Evolutionary conservation across 1,140 invertebrate species (phyloP).

Genomic region (Cotesia chilonis): DNA sequence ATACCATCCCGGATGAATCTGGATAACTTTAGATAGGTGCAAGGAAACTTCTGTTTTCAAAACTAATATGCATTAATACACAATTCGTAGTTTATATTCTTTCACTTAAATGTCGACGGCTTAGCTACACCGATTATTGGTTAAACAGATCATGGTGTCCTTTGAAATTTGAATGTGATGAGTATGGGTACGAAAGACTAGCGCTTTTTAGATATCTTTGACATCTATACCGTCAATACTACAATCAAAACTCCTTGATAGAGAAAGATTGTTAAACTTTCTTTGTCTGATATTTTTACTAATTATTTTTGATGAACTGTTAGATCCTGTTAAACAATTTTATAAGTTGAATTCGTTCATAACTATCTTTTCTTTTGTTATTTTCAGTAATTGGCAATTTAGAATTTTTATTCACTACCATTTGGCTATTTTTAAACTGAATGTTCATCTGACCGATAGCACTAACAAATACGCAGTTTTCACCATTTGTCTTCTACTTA

Average conservation of each 20-base stretch:
- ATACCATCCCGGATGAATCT: conserved; percentile 53
- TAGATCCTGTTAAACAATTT: conserved; percentile 59
- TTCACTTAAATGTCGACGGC: conserved; percentile 61
- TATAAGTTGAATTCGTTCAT: conserved; percentile 71
- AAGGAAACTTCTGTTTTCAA: conserved; percentile 65
- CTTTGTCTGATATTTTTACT: conserved; percentile 66
- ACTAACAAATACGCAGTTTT: conserved; percentile 97
- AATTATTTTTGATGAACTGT: conserved; percentile 45
- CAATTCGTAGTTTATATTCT: conserved; percentile 61
- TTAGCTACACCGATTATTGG: conserved; percentile 62
- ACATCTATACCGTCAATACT: conserved; percentile 57
- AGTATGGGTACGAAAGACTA: conserved; percentile 53
- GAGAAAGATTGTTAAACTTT: conserved; percentile 70
- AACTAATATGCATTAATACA: conserved; percentile 60
- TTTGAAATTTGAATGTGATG: conserved; percentile 56
- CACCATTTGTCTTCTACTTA: conserved; percentile 92
- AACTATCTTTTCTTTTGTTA: conserved; percentile 84
- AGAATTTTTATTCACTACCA: conserved; percentile 99
- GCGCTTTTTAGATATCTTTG: conserved; percentile 57
- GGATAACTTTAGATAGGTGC: conserved; percentile 60
- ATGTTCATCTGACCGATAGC: conserved; percentile 97
- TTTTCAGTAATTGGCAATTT: conserved; percentile 97
- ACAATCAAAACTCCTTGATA: conserved; percentile 59
- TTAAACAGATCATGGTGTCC: conserved; percentile 62
- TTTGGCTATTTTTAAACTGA: conserved; percentile 94